phyloP scores from a whole-genome alignment of 2,113 vertebrate genomes.

The Leucopsar rothschildi region DNA sequence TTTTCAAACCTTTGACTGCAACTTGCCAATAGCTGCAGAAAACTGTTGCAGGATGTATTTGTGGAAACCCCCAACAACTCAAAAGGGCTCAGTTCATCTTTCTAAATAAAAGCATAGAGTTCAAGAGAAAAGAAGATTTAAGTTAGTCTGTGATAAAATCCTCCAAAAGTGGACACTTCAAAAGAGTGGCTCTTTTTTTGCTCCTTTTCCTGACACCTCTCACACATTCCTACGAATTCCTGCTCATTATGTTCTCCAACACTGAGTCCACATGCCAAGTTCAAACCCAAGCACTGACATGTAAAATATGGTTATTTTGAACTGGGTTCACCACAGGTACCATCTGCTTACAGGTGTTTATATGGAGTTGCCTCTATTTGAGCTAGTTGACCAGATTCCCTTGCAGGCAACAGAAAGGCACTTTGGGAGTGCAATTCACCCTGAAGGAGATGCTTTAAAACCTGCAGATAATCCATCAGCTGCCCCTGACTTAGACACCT shows the following conservation, averaged over 20 bases:
- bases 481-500: background rate
- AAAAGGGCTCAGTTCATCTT: background rate
- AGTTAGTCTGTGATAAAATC: background rate
- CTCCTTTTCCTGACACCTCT: background rate
- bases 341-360: background rate
- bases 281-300: background rate
- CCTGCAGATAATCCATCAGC: background rate
- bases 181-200: background rate
- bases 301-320: background rate
- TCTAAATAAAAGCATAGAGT: background rate
- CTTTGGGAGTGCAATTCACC: background rate
- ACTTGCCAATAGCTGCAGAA: background rate
- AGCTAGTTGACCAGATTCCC: background rate
- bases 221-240: background rate
- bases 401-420: background rate
- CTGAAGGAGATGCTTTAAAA: background rate
- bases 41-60: background rate
- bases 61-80: background rate
- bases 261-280: background rate
- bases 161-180: background rate
- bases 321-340: accelerated
- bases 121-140: background rate
- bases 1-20: background rate
- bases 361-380: background rate
- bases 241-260: background rate